Conservation (phyloP, 2,797 vertebrate genomes). For the Megaceryle alcyon region DNA sequence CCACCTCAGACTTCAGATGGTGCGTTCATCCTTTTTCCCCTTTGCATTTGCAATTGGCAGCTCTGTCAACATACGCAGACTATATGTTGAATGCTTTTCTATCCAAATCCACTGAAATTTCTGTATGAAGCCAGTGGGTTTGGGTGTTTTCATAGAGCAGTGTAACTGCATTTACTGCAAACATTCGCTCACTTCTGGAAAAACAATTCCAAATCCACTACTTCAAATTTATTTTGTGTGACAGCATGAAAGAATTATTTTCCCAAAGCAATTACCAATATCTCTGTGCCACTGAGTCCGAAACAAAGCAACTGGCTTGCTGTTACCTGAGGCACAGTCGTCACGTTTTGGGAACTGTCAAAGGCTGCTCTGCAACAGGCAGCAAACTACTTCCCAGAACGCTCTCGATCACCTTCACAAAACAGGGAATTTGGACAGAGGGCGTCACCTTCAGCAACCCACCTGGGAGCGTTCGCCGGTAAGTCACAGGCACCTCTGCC, state of each 20-base stretch:
- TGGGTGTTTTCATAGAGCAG: not conserved
- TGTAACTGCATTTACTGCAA: not conserved
- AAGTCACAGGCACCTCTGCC: not conserved
- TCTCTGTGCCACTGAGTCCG: not conserved
- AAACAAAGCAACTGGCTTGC: not conserved
- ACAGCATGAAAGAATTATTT: not conserved
- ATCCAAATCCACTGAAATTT: not conserved
- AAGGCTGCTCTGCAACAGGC: not conserved
- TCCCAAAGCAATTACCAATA: not conserved
- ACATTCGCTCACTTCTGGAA: not conserved
- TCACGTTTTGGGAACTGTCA: not conserved
- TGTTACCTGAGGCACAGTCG: not conserved
- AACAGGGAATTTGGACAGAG: not conserved
- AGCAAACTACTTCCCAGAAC: not conserved
- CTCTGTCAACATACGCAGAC: not conserved
- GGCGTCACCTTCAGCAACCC: not conserved
- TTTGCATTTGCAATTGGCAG: not conserved
- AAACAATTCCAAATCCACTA: not conserved
- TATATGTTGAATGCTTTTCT: not conserved
- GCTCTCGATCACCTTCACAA: not conserved
- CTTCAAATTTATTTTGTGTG: not conserved
- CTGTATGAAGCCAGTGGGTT: not conserved
- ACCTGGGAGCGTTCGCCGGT: rapidly evolving
- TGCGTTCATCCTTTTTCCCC: not conserved
- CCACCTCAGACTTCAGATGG: not conserved